These are phyloP conservation scores for Hirtodrosophila alboralis DNA, from an alignment of 2,888 invertebrate species.

Conservation along the genomic window DNA sequence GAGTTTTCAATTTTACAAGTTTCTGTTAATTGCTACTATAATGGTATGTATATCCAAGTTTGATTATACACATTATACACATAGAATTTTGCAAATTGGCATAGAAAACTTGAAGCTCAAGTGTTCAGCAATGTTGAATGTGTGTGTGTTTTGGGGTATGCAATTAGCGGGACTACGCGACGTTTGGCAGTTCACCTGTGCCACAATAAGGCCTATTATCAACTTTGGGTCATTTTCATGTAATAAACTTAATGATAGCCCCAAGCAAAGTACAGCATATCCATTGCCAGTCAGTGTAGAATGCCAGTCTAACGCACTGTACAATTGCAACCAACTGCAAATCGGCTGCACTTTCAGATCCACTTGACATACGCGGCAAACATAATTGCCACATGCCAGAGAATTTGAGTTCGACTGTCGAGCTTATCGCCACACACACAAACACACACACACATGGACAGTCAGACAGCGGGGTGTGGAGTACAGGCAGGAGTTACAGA, in stretches of 20 bases:
- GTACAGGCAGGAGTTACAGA: neutral
- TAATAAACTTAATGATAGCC: constrained; percentile 65
- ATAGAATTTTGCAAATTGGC: too few species aligned
- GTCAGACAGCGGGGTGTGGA: neutral
- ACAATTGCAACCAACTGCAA: constrained; percentile 31
- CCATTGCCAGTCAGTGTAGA: constrained; percentile 16
- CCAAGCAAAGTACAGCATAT: constrained; percentile 22
- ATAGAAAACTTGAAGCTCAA: neutral
- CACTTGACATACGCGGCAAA: constrained; percentile 61
- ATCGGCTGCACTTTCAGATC: constrained; percentile 53
- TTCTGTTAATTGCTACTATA: too few species aligned
- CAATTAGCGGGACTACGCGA: constrained; percentile 1
- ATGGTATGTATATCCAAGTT: too few species aligned
- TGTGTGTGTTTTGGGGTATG: constrained; percentile 1
- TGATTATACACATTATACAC: too few species aligned
- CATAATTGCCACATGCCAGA: constrained; percentile 76
- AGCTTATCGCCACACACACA: constrained; percentile 56
- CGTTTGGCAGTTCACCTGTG: constrained; percentile 1
- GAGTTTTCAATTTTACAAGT: too few species aligned
- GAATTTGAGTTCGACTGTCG: constrained; percentile 63
- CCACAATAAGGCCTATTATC: constrained; percentile 17
- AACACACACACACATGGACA: too few species aligned
- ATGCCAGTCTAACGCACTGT: constrained; percentile 28
- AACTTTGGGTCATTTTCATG: constrained; percentile 43
- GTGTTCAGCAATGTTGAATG: constrained; percentile 1